Evolutionary conservation across 2,797 vertebrate species (phyloP).

Genomic region (Anguilla pacifica): DNA sequence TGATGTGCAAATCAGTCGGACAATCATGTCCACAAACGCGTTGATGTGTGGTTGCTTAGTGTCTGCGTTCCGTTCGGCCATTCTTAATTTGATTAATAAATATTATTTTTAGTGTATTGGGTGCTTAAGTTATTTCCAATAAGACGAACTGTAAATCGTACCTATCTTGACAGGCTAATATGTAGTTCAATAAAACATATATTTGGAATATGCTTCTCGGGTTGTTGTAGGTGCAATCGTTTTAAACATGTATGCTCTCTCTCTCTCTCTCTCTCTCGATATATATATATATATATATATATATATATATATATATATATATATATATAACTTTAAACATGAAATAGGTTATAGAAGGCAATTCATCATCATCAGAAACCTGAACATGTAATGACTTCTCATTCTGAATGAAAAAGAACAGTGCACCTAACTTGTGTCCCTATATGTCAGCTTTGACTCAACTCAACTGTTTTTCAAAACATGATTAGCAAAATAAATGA

Average conservation of each 20-base stretch:
- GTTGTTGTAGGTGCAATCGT: neutral
- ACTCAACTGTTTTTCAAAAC: neutral
- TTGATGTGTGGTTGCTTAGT: neutral
- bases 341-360: neutral
- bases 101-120: neutral
- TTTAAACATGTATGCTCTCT: neutral
- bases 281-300: too few relatives aligned
- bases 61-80: neutral
- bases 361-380: neutral
- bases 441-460: neutral
- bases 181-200: neutral
- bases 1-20: neutral
- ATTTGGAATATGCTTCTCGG: neutral
- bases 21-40: neutral
- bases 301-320: too few relatives aligned
- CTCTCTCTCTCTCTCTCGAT: too few relatives aligned
- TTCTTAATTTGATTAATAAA: neutral
- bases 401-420: neutral
- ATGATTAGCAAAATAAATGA: neutral
- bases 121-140: neutral
- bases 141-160: neutral
- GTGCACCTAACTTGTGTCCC: too few relatives aligned
- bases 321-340: neutral
- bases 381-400: neutral
- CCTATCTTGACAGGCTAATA: neutral